Percentiles rank a stretch among this genome's conserved stretches.
Conservation (phyloP, 2,888 invertebrate genomes). For the Drosophila atripex region DNA sequence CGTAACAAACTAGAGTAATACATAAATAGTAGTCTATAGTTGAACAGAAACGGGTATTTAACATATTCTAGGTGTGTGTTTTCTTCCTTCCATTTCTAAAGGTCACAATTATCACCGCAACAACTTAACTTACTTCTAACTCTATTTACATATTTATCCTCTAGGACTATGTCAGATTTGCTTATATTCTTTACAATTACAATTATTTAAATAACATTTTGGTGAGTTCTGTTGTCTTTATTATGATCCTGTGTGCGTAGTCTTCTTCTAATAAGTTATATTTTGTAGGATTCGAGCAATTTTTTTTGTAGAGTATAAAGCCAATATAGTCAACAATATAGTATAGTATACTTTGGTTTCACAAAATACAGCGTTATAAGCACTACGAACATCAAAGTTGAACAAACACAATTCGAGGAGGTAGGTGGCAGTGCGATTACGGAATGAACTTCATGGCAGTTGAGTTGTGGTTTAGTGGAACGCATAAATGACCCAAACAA, state of each 20-base stretch:
- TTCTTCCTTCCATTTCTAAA: conserved; percentile 4
- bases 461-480: conserved; percentile 27
- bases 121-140: conserved; percentile 23
- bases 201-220: neutral
- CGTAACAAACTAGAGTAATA: conserved; percentile 21
- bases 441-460: conserved; percentile 22
- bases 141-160: conserved; percentile 27
- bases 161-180: conserved; percentile 15
- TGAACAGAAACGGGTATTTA: conserved; percentile 14
- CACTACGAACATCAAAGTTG: conserved; percentile 52
- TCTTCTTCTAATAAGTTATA: neutral
- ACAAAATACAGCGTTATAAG: conserved; percentile 11
- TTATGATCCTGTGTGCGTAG: conserved; percentile 1
- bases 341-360: conserved; percentile 7
- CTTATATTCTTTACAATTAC: neutral
- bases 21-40: conserved; percentile 8
- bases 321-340: conserved; percentile 33
- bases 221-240: conserved; percentile 9
- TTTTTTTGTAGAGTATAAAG: conserved; percentile 28
- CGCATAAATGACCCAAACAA: conserved; percentile 35
- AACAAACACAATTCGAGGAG: conserved; percentile 73
- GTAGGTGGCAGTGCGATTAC: conserved; percentile 38
- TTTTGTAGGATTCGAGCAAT: conserved; percentile 38
- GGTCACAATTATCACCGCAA: conserved; percentile 6
- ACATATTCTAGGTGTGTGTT: conserved; percentile 27